Percentiles rank a stretch among this genome's conserved stretches.
Conservation (phyloP, 2,888 invertebrate species). For the Acleris sparsana region DNA sequence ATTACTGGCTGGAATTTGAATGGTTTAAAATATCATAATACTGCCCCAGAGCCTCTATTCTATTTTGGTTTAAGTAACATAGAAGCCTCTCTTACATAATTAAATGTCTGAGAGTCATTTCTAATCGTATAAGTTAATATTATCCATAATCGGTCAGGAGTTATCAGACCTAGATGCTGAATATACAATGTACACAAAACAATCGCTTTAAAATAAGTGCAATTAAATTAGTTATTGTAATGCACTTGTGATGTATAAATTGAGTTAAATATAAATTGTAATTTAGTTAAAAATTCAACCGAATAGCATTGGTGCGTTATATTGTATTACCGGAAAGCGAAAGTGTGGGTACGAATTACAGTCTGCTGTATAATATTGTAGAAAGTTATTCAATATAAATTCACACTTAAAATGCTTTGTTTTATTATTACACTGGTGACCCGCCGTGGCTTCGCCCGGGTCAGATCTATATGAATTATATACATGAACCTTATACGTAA, state of each 20-base stretch:
- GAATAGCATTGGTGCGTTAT: constrained; percentile 43
- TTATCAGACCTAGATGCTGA: constrained; percentile 5
- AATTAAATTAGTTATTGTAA: constrained; percentile 55
- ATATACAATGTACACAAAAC: constrained; percentile 27
- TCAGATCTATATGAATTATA: too few relatives aligned
- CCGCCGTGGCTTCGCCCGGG: too few relatives aligned
- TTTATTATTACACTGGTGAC: constrained; percentile 3
- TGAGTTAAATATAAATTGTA: constrained; percentile 44
- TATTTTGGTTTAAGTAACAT: too few relatives aligned
- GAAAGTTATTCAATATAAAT: constrained; percentile 81
- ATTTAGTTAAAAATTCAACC: constrained; percentile 48
- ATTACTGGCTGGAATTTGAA: too few relatives aligned
- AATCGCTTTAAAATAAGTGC: constrained; percentile 53
- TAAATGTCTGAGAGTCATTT: too few relatives aligned
- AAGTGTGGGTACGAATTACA: constrained; percentile 57
- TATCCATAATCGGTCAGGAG: constrained; percentile 4
- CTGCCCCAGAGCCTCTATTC: too few relatives aligned
- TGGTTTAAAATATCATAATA: too few relatives aligned
- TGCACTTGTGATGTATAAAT: constrained; percentile 57
- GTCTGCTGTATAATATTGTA: constrained; percentile 79
- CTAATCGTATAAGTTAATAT: neutral
- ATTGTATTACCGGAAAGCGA: constrained; percentile 41
- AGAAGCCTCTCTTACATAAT: too few relatives aligned
- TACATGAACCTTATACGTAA: too few relatives aligned
- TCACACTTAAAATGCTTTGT: constrained; percentile 57